Percentiles rank a stretch among this genome's conserved stretches.
Conservation (phyloP, 1,140 invertebrate genomes). For the Vanessa atalanta region DNA sequence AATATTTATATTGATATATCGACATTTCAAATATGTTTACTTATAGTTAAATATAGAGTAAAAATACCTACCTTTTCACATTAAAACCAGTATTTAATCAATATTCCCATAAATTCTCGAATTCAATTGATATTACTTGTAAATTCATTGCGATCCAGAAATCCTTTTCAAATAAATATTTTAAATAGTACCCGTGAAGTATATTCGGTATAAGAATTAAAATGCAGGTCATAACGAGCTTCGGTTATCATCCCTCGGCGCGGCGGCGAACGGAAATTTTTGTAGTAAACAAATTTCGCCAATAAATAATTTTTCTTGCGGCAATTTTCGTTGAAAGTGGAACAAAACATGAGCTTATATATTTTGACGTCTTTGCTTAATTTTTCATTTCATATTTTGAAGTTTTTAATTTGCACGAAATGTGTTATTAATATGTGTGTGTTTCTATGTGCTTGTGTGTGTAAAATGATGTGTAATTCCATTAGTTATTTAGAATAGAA, state of each 20-base stretch:
- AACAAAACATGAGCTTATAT: background rate
- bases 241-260: slow-evolving; percentile 24
- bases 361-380: background rate
- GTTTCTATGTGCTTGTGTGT: too few species aligned
- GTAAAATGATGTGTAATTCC: too few species aligned
- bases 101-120: too few species aligned
- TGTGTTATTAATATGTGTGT: too few species aligned
- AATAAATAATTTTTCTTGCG: slow-evolving; percentile 43
- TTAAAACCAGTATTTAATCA: too few species aligned
- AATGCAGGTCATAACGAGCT: slow-evolving; percentile 32
- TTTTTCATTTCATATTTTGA: too few species aligned
- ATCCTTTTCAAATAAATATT: background rate
- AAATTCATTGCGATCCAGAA: background rate
- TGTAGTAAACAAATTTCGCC: slow-evolving; percentile 44
- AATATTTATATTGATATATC: too few species aligned
- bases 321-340: slow-evolving; percentile 29
- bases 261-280: slow-evolving; percentile 34
- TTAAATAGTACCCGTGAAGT: background rate
- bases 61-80: too few species aligned
- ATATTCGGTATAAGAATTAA: slow-evolving; percentile 21
- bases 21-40: too few species aligned
- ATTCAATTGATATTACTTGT: background rate
- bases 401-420: too few species aligned
- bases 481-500: too few species aligned
- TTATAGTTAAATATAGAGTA: too few species aligned